phyloP scores from a whole-genome alignment of 2,888 invertebrate genomes.

The Anarsia innoxiella region DNA sequence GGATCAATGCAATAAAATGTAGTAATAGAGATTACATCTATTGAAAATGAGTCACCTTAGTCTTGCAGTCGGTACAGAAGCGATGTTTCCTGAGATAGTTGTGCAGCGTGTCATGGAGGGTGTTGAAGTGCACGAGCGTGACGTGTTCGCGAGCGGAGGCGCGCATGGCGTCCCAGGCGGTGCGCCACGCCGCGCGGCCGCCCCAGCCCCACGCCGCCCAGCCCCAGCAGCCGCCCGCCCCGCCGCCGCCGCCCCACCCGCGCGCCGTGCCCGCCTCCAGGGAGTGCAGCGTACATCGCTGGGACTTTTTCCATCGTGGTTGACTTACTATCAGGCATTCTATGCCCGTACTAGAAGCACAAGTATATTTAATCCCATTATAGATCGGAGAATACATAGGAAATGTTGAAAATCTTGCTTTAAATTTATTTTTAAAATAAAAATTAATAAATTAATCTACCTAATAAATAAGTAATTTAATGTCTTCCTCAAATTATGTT shows the following conservation, averaged over 20 bases:
- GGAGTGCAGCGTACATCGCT: slow-evolving; percentile 91
- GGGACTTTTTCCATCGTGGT: slow-evolving; percentile 90
- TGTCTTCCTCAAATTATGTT: too few relatives aligned
- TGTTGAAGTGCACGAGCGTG: slow-evolving; percentile 89
- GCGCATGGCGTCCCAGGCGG: slow-evolving; percentile 91
- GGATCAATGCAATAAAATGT: too few relatives aligned
- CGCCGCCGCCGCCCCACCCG: slow-evolving; percentile 80
- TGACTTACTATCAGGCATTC: slow-evolving; percentile 87
- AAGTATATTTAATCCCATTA: too few relatives aligned
- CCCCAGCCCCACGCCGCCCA: slow-evolving; percentile 82
- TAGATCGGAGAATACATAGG: too few relatives aligned
- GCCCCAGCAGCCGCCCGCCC: slow-evolving; percentile 79
- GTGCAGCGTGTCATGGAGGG: slow-evolving; percentile 89
- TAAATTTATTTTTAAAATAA: too few relatives aligned
- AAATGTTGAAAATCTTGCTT: too few relatives aligned
- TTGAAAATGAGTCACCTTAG: slow-evolving; percentile 86
- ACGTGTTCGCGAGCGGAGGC: slow-evolving; percentile 87
- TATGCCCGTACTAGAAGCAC: slow-evolving; percentile 80
- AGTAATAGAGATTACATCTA: too few relatives aligned
- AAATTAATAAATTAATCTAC: too few relatives aligned
- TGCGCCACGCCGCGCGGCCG: slow-evolving; percentile 82
- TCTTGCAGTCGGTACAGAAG: slow-evolving; percentile 95
- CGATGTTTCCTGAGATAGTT: slow-evolving; percentile 94
- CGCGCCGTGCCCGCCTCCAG: slow-evolving; percentile 89
- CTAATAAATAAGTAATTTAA: too few relatives aligned